Evolutionary conservation across 2,888 invertebrate genomes (phyloP).

Genomic region (Prosopocoilus inquinatus): DNA sequence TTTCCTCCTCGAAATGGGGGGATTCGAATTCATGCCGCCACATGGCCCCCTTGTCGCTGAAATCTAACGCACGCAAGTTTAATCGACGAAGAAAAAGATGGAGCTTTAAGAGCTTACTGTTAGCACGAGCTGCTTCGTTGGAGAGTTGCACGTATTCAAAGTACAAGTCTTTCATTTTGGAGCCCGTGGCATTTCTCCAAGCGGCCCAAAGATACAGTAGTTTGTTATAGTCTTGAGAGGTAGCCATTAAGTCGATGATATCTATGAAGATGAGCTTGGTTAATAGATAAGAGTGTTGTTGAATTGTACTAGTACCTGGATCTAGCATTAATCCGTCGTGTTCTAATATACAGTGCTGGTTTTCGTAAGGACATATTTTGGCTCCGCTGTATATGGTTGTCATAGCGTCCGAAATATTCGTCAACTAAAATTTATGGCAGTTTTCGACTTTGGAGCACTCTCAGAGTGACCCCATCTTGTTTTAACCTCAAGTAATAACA

Average conservation of each 20-base stretch:
- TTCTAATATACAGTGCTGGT: constrained; percentile 41
- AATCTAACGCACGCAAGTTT: constrained; percentile 40
- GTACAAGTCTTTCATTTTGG: constrained; percentile 59
- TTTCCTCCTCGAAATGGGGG: constrained; percentile 44
- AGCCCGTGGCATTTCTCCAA: constrained; percentile 65
- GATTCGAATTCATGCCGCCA: constrained; percentile 54
- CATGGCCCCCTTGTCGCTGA: constrained; percentile 52
- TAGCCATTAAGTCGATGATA: constrained; percentile 46
- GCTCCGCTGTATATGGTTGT: constrained; percentile 49
- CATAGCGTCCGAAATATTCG: constrained; percentile 34
- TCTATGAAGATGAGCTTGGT: constrained; percentile 31
- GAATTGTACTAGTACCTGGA: constrained; percentile 42
- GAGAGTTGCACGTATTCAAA: constrained; percentile 60
- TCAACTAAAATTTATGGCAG: constrained; percentile 35
- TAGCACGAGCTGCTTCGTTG: constrained; percentile 60
- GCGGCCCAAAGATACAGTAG: constrained; percentile 63
- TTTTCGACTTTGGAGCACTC: too few relatives aligned
- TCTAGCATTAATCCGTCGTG: constrained; percentile 42
- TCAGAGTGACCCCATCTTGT: too few relatives aligned
- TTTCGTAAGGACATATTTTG: constrained; percentile 49
- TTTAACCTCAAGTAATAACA: too few relatives aligned
- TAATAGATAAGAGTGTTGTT: neutral
- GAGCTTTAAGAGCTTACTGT: constrained; percentile 38
- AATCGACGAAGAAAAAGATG: neutral
- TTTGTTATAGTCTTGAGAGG: constrained; percentile 59